Evolutionary conservation across 1,140 invertebrate species (phyloP), one percentile per base, ranked within the genome.

Genomic region (Lepidurus apus): DNA sequence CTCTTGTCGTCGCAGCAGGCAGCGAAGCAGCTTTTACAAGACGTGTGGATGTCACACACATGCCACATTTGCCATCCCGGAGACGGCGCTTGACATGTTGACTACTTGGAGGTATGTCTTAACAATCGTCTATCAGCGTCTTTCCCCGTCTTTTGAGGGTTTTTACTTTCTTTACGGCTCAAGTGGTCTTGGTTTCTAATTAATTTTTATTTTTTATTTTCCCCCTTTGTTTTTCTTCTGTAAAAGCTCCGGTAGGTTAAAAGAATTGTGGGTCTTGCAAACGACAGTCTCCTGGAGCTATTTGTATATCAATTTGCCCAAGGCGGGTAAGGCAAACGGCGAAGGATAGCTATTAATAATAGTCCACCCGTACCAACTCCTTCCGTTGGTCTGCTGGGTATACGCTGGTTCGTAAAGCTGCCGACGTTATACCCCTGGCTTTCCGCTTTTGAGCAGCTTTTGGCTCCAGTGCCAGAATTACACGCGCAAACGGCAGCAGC

Each of bases 31-130:
- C 53, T 65, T 65, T 65, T 65, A 65, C 53, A 65, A 65, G 53
- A 65, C 53, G 53, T 65, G 53, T 65, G 53, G 53, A 65, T 65
- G 53, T 65, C 53, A 65, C 53, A 65, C 53, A 65, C 53, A 65
- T 65, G 53, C 53, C 53, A 65, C 53, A 65, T 65, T 65, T 65
- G 53, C 53, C 53, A 65, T 13, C 53, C 53, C 53, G 53, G 53
- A 65, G 53, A 65, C 53, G 21, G 13, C 9, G 53, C 53, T 65
- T 65, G 53, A 65, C 53, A 65, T 65, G 53, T 65, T 65, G 53
- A 17, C 53, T 65, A 21, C 21, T 65, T 21, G 53, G 3, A 65
- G 53, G 53, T 65, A 65, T 65, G 53, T 65, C 53, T 13, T 34
- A 34, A 13, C 53, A 7, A 65, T 65, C 53, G 53, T 65, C 53